Evolutionary conservation across 2,797 vertebrate genomes (phyloP), one percentile per base, ranked within the genome.

Genomic region (Sylvia borin): DNA sequence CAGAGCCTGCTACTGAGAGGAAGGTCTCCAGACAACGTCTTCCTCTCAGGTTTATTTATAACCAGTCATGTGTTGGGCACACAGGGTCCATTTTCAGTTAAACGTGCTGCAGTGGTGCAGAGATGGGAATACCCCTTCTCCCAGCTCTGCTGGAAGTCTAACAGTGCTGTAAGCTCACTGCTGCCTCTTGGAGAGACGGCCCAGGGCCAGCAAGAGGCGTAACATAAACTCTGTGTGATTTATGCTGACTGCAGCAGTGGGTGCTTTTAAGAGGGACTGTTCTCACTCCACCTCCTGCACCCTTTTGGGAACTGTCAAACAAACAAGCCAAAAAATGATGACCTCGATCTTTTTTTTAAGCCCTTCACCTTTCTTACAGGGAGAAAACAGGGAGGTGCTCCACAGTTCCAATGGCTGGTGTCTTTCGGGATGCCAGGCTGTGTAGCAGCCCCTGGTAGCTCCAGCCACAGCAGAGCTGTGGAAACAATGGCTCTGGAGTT

Each of bases 171-270:
- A 65, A 73, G 14, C 40, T 78, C 21, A 5, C 55, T 58, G 85
- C 3, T 8, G 73, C 65, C 77, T 68, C 79, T 45, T 26, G 58
- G 70, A 68, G 53, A 93, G 78, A 53, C 0, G 0, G 24, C 57
- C 65, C 54, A 26, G 36, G 25, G 48, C 45, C 31, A 80, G 57
- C 16, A 21, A 66, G 67, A 85, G 72, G 83, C 0, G 0, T 40
- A 66, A 89, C 29, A 50, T 32, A 40, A 57, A 88, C 83, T 6
- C 31, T 7, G 29, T 16, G 4, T 9, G 18, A 85, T 88, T 85
- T 93, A 27, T 54, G 87, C 91, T 92, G 82, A 87, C 78, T 67
- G 77, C 78, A 88, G 78, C 87, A 89, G 34, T 22, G 72, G 72
- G 34, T 76, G 85, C 60, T 93, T 85, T 71, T 38, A 70, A 82